Percentiles rank a stretch among this genome's conserved stretches.
Evolutionary conservation across 2,113 vertebrate species (phyloP).

Genomic region (Butorides virescens): DNA sequence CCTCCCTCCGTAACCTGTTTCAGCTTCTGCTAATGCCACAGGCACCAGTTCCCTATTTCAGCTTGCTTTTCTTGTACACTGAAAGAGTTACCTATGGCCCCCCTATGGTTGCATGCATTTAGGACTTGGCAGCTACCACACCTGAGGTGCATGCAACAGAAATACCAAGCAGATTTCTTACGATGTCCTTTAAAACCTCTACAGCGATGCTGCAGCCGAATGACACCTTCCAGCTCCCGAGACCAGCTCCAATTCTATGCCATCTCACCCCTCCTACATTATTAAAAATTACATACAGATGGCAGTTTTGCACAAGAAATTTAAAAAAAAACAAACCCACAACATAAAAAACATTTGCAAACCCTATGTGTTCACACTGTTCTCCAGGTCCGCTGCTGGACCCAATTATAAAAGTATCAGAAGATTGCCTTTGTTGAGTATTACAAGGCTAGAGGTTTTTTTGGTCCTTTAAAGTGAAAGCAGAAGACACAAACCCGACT

Average conservation of each 20-base stretch:
- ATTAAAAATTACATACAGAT: not conserved
- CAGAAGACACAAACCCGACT: not conserved
- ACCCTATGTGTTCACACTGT: not conserved
- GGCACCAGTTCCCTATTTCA: not conserved
- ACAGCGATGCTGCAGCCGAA: not conserved
- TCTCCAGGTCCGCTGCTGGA: not conserved
- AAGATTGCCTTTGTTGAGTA: not conserved
- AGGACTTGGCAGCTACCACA: not conserved
- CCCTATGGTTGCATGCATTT: fast-evolving
- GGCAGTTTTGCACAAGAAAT: not conserved
- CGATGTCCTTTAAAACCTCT: not conserved
- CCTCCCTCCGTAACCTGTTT: not conserved
- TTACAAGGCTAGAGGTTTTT: not conserved
- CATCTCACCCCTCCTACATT: not conserved
- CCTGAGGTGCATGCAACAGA: not conserved
- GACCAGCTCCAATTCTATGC: not conserved
- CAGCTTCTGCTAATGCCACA: not conserved
- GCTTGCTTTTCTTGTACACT: not conserved
- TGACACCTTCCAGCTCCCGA: not conserved
- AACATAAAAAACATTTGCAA: not conserved
- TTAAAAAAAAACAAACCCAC: not conserved
- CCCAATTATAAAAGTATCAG: not conserved
- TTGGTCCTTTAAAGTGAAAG: not conserved
- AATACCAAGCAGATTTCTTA: not conserved
- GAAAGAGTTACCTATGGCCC: not conserved